Base-by-base conservation (phyloP, 37 sponge, comb jelly and placozoan genomes). In the Mnemiopsis leidyi region DNA sequence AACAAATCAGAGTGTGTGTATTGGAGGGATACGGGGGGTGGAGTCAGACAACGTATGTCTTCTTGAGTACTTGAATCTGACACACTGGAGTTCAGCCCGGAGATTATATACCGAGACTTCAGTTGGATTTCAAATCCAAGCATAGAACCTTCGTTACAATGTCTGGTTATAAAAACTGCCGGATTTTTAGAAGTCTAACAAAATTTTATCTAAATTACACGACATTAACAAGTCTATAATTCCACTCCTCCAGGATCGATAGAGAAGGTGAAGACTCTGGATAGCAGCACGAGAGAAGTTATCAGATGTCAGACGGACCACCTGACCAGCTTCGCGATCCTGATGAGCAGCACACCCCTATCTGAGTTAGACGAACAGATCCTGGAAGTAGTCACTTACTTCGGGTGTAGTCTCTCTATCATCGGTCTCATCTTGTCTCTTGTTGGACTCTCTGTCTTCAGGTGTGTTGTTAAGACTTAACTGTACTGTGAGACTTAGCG, bases 291-390 rank as follows among this genome's bases (percentile, higher is more conserved):
- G n/a, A 71, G 21, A 40, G 61, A 85, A 7, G 5, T 36, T 38
- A 37, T 85, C 16, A 0, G 25, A n/a, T 85, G 90, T 39, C 38
- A 85, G 25, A 85, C 90, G 0, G 35, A 38, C 16, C 90, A 85
- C 48, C 3, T 85, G 90, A 85, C 90, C 2, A 85, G 90, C 26
- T 85, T 85, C 39, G 90, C 90, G 0, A 85, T 85, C 24, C 35
- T 85, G 90, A 85, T 85, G 90, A 85, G 90, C 90, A 85, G 90
- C 36, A 26, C 24, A 40, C 90, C 90, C n/a, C 90, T 85, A n/a
- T 3, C 90, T 5, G 61, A 28, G 25, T 1, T 85, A 1, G 61
- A 85, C 29, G 35, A 39, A 39, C 29, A 85, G 9, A 33, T 85
- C 2, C 35, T 85, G 29, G 28, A 40, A n/a, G 90, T 38, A 3